A percentile compares a stretch with the other conserved stretches of the same genome.
phyloP scores from a whole-genome alignment of 1,140 invertebrate genomes.

The Achroia grisella region DNA sequence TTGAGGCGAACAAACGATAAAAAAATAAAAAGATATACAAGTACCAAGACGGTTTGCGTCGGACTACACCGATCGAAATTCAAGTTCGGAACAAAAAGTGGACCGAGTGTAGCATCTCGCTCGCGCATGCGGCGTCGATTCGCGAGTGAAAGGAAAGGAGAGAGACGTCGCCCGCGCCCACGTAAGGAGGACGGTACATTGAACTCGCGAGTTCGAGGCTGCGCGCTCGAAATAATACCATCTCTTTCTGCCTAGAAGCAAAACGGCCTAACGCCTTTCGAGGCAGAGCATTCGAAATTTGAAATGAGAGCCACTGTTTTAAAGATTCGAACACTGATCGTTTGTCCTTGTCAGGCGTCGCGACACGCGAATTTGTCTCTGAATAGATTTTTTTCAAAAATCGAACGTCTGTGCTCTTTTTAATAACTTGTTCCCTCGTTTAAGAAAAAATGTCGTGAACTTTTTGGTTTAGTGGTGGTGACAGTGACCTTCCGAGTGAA shows the following conservation, averaged over 20 bases:
- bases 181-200: conserved; percentile 45
- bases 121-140: conserved; percentile 8
- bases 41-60: conserved; percentile 38
- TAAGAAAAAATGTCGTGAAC: background rate
- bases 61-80: conserved; percentile 60
- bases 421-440: background rate
- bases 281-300: conserved; percentile 5
- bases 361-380: background rate
- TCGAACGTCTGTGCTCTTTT: background rate
- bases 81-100: conserved; percentile 59
- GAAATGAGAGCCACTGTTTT: conserved; percentile 11
- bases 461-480: background rate
- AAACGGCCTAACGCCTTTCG: conserved; percentile 12
- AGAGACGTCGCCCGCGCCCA: conserved; percentile 31
- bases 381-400: background rate
- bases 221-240: conserved; percentile 27
- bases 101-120: conserved; percentile 24
- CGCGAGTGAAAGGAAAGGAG: conserved; percentile 20
- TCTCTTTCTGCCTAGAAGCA: conserved; percentile 26
- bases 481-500: background rate
- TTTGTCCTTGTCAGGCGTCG: conserved; percentile 1
- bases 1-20: conserved; percentile 4
- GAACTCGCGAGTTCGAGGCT: conserved; percentile 36
- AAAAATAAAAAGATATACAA: conserved; percentile 21
- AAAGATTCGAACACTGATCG: conserved; percentile 4